Evolutionary conservation across 2,797 vertebrate species (phyloP).

Genomic region (Gallinago nigripennis): DNA sequence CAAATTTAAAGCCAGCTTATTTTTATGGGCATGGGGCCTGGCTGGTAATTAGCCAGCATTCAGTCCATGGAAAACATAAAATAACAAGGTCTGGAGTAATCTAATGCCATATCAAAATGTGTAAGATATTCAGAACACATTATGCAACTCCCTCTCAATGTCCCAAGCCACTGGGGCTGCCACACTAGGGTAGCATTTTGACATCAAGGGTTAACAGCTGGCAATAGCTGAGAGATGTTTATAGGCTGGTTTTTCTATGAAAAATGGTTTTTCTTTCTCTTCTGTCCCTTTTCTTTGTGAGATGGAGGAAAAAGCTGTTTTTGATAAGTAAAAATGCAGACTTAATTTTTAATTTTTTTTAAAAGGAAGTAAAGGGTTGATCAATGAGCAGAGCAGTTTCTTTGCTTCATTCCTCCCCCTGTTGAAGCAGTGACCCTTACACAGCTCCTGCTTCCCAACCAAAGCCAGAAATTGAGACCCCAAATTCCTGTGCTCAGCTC

Average conservation of each 20-base stretch:
- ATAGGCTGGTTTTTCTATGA: background rate
- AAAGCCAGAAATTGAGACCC: background rate
- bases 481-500: background rate
- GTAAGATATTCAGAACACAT: background rate
- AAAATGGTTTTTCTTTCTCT: background rate
- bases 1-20: background rate
- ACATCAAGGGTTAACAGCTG: background rate
- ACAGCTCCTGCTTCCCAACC: background rate
- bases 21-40: background rate
- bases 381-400: background rate
- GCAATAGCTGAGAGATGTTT: background rate
- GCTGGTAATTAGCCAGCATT: background rate
- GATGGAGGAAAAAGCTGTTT: background rate
- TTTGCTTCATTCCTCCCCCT: background rate
- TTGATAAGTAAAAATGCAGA: background rate
- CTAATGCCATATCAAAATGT: background rate
- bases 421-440: background rate
- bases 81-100: background rate
- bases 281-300: background rate
- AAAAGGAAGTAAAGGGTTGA: background rate
- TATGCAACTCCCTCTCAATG: background rate
- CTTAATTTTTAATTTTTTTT: background rate
- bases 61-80: background rate
- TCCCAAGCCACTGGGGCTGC: background rate
- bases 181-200: background rate